Percentiles rank a stretch among this genome's conserved stretches.
These are phyloP conservation scores for Prenolepis imparis DNA, from an alignment of 2,888 invertebrate genomes.

Conservation along the genomic window DNA sequence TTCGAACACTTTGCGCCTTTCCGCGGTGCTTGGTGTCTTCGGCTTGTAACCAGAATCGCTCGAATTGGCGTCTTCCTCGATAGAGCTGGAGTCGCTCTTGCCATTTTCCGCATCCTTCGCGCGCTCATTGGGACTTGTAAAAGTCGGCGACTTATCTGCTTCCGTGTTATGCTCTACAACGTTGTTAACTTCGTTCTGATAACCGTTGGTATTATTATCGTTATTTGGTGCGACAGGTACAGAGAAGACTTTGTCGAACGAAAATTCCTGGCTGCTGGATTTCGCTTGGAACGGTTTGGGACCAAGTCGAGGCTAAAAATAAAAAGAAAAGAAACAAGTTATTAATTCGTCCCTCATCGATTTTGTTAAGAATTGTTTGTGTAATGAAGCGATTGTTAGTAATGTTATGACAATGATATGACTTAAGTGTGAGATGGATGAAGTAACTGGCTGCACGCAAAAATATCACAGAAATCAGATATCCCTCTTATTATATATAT, in stretches of 20 bases:
- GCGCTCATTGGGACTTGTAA: conserved; percentile 77
- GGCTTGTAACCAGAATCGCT: conserved; percentile 90
- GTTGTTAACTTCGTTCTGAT: conserved; percentile 77
- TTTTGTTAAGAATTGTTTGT: conserved; percentile 15
- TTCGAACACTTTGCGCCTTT: conserved; percentile 92
- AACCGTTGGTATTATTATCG: conserved; percentile 81
- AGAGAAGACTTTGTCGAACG: conserved; percentile 93
- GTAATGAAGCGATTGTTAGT: conserved; percentile 19
- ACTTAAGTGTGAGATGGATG: conserved; percentile 9
- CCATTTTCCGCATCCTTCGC: conserved; percentile 87
- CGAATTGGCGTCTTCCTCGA: conserved; percentile 89
- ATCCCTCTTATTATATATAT: conserved; percentile 18
- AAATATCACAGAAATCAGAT: conserved; percentile 22
- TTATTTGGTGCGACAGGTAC: conserved; percentile 91
- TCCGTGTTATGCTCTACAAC: conserved; percentile 80
- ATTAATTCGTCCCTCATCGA: background rate
- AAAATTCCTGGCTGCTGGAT: conserved; percentile 91
- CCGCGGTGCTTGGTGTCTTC: conserved; percentile 93
- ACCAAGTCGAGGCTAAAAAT: conserved; percentile 92
- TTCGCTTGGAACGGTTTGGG: conserved; percentile 95
- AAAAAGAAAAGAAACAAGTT: conserved; percentile 40
- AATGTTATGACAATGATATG: conserved; percentile 41
- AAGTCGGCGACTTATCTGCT: conserved; percentile 79
- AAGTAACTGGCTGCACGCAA: conserved; percentile 10
- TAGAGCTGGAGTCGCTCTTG: conserved; percentile 88